Conservation (phyloP, 2,113 vertebrate species). For the Nothobranchius furzeri region DNA sequence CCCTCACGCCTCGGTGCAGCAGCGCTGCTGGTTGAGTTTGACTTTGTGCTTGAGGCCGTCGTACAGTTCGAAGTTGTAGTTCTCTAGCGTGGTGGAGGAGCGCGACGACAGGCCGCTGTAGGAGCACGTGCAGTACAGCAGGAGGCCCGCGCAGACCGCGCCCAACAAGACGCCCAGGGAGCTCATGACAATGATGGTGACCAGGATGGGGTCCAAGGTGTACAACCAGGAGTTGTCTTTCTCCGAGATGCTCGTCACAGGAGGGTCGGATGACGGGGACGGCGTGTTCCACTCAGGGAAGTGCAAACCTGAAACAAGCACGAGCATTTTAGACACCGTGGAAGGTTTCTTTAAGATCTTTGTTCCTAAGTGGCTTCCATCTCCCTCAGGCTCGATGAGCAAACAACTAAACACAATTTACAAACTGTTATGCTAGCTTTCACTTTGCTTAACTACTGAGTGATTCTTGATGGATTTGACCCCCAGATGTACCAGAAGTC, state of each 20-base stretch:
- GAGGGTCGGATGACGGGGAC: constrained; percentile 63
- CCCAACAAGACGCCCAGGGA: constrained; percentile 93
- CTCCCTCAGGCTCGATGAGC: no score
- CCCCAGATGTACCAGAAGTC: no score
- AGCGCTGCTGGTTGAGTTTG: constrained; percentile 98
- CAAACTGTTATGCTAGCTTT: no score
- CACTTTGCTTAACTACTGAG: no score
- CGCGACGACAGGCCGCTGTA: constrained; percentile 92
- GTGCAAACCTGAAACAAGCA: constrained; percentile 46
- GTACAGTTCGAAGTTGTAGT: constrained; percentile 99
- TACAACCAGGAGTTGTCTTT: constrained; percentile 95
- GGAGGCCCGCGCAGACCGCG: constrained; percentile 91
- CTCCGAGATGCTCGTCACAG: constrained; percentile 79
- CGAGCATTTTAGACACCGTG: no score
- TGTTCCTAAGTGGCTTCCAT: no score
- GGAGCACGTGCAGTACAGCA: constrained; percentile 97
- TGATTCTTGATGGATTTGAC: no score
- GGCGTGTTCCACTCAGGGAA: constrained; percentile 67
- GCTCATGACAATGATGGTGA: constrained; percentile 99
- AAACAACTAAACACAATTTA: no score
- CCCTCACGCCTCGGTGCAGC: constrained; percentile 94
- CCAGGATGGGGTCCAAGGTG: constrained; percentile 95
- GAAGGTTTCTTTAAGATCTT: no score
- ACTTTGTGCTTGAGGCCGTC: constrained; percentile 99
- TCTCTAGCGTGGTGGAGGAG: constrained; percentile 96